Conservation (phyloP, 1,140 invertebrate genomes). For the Panulirus ornatus region DNA sequence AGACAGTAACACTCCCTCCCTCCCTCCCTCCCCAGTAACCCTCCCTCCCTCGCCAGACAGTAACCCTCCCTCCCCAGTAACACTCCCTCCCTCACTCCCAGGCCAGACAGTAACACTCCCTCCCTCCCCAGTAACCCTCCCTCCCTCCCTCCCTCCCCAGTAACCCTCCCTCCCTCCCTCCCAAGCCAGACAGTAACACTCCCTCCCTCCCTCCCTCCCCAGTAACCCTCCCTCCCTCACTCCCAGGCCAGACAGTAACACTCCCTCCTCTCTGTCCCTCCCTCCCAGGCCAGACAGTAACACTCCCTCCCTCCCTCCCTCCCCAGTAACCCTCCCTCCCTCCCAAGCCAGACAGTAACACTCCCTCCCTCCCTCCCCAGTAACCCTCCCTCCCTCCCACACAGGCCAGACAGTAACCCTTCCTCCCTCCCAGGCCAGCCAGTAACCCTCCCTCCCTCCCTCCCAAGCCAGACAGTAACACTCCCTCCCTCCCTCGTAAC, state of each 20-base stretch:
- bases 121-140: background rate
- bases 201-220: background rate
- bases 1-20: no score
- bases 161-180: background rate
- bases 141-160: conserved; percentile 43
- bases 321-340: background rate
- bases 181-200: background rate
- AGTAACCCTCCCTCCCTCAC: background rate
- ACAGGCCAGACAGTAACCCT: no score
- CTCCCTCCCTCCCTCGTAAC: no score
- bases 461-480: no score
- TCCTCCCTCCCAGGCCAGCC: background rate
- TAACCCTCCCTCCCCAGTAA: conserved; percentile 50
- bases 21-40: background rate
- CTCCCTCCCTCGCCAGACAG: conserved; percentile 22
- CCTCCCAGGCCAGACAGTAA: background rate
- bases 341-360: background rate
- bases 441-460: background rate
- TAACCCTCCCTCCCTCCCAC: background rate
- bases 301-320: background rate
- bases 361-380: no score
- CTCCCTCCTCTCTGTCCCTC: no score
- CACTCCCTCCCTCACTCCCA: conserved; percentile 58
- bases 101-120: no score
- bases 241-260: background rate